These are phyloP conservation scores for Caradrina kadenii DNA, from an alignment of 2,888 invertebrate species.

Conservation along the genomic window DNA sequence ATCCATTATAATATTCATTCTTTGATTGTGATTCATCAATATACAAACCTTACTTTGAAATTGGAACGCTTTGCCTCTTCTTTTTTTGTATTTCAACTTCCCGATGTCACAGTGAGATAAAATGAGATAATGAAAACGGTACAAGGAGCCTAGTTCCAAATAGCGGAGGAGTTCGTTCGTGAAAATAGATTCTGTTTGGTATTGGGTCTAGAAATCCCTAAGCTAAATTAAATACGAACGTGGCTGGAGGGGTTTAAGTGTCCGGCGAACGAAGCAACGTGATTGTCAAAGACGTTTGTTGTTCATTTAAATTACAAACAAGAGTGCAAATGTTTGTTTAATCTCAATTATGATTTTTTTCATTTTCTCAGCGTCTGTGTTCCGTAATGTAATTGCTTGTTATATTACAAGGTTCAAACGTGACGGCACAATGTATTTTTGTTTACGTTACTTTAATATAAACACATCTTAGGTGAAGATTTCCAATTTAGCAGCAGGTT, in stretches of 20 bases:
- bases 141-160: constrained; percentile 22
- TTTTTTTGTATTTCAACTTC: constrained; percentile 16
- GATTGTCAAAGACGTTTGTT: constrained; percentile 35
- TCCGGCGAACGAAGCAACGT: constrained; percentile 23
- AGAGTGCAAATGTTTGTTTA: constrained; percentile 22
- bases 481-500: no score
- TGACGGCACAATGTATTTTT: no score
- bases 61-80: constrained; percentile 23
- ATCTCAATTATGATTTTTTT: constrained; percentile 6
- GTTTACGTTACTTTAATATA: no score
- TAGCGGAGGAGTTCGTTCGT: background rate
- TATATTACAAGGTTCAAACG: no score
- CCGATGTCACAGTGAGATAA: constrained; percentile 42
- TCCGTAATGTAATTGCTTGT: background rate
- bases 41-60: constrained; percentile 34
- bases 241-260: constrained; percentile 12
- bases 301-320: constrained; percentile 43
- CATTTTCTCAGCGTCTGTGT: background rate
- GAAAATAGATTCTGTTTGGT: constrained; percentile 23
- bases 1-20: constrained; percentile 41
- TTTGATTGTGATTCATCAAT: constrained; percentile 49
- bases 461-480: no score
- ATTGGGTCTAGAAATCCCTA: constrained; percentile 19
- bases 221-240: constrained; percentile 31
- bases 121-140: constrained; percentile 34